Percentiles rank a stretch among this genome's conserved stretches.
Evolutionary conservation across 2,113 vertebrate genomes (phyloP).

Genomic region (Enhydra lutris): DNA sequence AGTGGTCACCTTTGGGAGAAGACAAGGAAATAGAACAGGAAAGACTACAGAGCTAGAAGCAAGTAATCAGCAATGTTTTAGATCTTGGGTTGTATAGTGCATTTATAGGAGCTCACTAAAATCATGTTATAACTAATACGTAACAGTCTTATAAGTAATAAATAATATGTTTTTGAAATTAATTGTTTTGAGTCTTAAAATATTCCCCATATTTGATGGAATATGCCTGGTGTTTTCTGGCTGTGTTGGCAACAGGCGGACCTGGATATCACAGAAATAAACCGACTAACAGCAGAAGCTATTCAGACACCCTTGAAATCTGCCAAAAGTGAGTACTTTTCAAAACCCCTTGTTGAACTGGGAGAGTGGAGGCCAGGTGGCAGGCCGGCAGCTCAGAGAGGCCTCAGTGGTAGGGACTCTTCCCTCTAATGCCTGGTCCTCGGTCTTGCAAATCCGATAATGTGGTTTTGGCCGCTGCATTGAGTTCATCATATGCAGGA

Average conservation of each 20-base stretch:
- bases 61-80: neutral
- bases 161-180: neutral
- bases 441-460: neutral
- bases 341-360: neutral
- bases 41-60: neutral
- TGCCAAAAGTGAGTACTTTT: conserved; percentile 76
- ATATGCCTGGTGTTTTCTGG: neutral
- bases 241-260: conserved; percentile 74
- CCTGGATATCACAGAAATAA: conserved; percentile 81
- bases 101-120: neutral
- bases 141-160: neutral
- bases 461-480: neutral
- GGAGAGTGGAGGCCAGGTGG: neutral
- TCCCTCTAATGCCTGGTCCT: neutral
- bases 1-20: neutral
- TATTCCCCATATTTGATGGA: neutral
- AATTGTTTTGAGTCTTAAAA: neutral
- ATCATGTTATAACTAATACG: neutral
- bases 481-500: neutral
- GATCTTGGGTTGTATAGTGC: neutral
- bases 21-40: neutral
- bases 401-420: neutral
- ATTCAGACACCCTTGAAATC: conserved; percentile 78
- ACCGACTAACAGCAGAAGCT: conserved; percentile 80
- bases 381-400: neutral